Percentiles rank a stretch among this genome's conserved stretches.
These are phyloP conservation scores for Thalassophryne amazonica DNA, from an alignment of 2,797 vertebrate genomes.

Conservation along the genomic window DNA sequence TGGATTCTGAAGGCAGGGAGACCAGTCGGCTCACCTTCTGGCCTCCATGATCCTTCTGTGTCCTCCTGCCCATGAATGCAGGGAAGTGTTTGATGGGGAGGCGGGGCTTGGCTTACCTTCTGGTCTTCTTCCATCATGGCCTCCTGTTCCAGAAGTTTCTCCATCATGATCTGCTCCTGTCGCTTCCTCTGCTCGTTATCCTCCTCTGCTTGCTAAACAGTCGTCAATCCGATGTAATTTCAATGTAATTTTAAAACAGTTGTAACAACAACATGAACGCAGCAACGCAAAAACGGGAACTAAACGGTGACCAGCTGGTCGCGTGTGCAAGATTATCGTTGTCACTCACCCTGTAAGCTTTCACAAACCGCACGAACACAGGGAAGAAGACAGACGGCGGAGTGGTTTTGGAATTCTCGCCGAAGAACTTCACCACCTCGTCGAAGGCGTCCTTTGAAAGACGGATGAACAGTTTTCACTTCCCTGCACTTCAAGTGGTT, in stretches of 20 bases:
- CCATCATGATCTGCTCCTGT: slow-evolving; percentile 93
- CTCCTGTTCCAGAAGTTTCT: slow-evolving; percentile 96
- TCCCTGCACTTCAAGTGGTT: not conserved
- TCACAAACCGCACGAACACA: slow-evolving; percentile 95
- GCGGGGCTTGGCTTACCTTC: slow-evolving; percentile 76
- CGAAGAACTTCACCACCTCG: slow-evolving; percentile 95
- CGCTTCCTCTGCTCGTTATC: slow-evolving; percentile 94
- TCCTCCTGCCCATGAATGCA: slow-evolving; percentile 2
- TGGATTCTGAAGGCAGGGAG: slow-evolving; percentile 22
- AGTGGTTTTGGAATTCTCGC: slow-evolving; percentile 93
- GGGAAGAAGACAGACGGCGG: slow-evolving; percentile 97
- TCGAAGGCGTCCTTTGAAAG: slow-evolving; percentile 90
- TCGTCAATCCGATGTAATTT: not conserved
- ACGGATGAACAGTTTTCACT: not conserved
- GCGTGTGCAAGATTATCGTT: not conserved
- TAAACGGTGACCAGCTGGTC: not conserved
- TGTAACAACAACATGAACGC: no score
- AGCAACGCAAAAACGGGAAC: no score
- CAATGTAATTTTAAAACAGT: not conserved
- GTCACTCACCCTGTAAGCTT: slow-evolving; percentile 91
- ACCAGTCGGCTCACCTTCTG: slow-evolving; percentile 25
- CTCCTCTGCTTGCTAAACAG: slow-evolving; percentile 91
- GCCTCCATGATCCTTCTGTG: slow-evolving; percentile 2
- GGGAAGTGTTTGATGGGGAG: not conserved
- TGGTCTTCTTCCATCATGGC: slow-evolving; percentile 91